A percentile compares a stretch with the other conserved stretches of the same genome.
These are phyloP conservation scores for Pammene aurita DNA, from an alignment of 2,888 invertebrate genomes.

Conservation along the genomic window DNA sequence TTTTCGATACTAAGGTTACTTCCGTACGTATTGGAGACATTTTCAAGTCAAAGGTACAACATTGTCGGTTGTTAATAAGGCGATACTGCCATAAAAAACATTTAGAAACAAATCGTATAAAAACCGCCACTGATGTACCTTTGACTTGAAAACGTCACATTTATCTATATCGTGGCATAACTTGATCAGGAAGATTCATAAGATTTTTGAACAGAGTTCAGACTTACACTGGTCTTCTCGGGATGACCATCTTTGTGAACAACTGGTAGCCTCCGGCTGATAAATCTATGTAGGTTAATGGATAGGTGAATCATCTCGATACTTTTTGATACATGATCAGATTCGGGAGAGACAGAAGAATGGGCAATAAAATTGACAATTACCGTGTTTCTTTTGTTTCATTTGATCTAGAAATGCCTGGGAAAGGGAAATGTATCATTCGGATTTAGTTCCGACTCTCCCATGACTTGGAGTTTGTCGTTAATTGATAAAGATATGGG, in stretches of 20 bases:
- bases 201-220: not conserved
- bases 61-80: no score
- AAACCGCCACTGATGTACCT: no score
- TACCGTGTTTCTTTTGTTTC: constrained; percentile 59
- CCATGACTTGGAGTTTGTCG: constrained; percentile 30
- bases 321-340: constrained; percentile 48
- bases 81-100: no score
- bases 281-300: constrained; percentile 50
- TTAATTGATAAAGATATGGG: constrained; percentile 20
- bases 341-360: constrained; percentile 50
- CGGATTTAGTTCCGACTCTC: constrained; percentile 48
- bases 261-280: constrained; percentile 48
- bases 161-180: no score
- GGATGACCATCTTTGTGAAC: constrained; percentile 41
- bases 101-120: no score
- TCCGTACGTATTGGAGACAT: no score
- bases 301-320: constrained; percentile 45
- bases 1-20: no score
- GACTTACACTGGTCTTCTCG: not conserved
- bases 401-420: constrained; percentile 57
- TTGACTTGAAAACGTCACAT: no score
- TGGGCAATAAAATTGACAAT: constrained; percentile 55
- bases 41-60: no score
- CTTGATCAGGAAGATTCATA: not conserved
- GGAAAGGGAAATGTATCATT: constrained; percentile 60